These are phyloP conservation scores for Magallana ariakensis DNA, from an alignment of 1,140 invertebrate species.

Conservation along the genomic window DNA sequence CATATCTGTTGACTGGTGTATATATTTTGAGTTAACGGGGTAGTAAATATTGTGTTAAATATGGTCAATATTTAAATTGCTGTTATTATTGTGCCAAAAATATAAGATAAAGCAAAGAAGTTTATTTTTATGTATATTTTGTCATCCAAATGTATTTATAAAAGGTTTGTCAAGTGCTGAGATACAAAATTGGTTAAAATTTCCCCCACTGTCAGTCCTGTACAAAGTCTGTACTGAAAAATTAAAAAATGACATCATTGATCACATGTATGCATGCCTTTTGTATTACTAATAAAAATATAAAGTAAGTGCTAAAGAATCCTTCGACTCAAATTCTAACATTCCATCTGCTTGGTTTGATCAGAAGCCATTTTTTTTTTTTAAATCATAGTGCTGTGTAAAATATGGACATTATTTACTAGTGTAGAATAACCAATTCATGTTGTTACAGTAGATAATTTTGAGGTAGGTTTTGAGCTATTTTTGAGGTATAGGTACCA, in stretches of 20 bases:
- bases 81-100: conserved; percentile 12
- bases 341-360: background rate
- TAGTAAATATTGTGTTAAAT: background rate
- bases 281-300: no score
- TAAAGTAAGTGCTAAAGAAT: background rate
- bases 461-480: no score
- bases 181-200: no score
- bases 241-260: no score
- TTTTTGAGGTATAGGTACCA: no score
- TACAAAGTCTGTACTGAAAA: no score
- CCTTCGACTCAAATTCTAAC: background rate
- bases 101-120: background rate
- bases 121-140: background rate
- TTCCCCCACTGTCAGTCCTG: no score
- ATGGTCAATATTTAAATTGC: no score
- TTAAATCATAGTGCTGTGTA: conserved; percentile 10
- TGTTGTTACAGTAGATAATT: no score
- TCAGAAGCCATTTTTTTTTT: background rate
- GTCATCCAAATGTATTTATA: background rate
- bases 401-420: background rate
- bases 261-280: no score
- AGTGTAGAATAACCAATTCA: no score
- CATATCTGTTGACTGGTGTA: background rate
- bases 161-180: no score
- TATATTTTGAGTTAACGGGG: background rate